A percentile compares a stretch with the other conserved stretches of the same genome.
Evolutionary conservation across 2,888 invertebrate species (phyloP).

Genomic region (Acrobasis consociella): DNA sequence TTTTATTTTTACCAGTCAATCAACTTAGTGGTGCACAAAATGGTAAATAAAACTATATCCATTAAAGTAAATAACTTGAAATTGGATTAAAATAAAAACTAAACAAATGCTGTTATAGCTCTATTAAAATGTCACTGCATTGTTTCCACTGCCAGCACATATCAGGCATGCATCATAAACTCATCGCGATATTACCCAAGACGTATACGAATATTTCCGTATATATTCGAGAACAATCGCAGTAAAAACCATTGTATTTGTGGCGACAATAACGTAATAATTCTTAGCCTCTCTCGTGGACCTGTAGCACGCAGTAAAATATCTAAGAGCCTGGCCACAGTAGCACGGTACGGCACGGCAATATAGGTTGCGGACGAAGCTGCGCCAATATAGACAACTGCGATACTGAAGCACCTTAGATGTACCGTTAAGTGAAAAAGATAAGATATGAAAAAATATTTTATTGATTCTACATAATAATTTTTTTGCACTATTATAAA

Average conservation of each 20-base stretch:
- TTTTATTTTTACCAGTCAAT: no score
- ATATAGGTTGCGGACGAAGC: no score
- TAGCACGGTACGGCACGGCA: no score
- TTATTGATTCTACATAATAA: no score
- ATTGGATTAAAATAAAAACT: background rate
- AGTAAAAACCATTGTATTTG: conserved; percentile 22
- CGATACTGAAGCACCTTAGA: no score
- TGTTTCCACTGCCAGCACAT: conserved; percentile 1
- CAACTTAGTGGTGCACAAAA: no score
- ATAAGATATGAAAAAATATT: no score
- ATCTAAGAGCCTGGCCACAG: background rate
- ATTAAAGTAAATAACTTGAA: background rate
- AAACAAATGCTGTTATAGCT: background rate
- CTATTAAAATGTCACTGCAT: background rate
- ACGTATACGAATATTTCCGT: conserved; percentile 14
- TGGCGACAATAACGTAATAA: conserved; percentile 23
- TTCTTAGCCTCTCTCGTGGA: conserved; percentile 20
- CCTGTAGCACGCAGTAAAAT: conserved; percentile 18
- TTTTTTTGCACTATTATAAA: no score
- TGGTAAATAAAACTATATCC: no score
- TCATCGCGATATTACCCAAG: conserved; percentile 2
- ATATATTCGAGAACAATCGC: conserved; percentile 19
- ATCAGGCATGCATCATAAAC: conserved; percentile 3
- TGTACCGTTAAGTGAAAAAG: no score
- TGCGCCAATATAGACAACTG: no score